Evolutionary conservation across 2,888 invertebrate genomes (phyloP), one percentile per base, ranked within the genome.

Genomic region (Protonemura montana): DNA sequence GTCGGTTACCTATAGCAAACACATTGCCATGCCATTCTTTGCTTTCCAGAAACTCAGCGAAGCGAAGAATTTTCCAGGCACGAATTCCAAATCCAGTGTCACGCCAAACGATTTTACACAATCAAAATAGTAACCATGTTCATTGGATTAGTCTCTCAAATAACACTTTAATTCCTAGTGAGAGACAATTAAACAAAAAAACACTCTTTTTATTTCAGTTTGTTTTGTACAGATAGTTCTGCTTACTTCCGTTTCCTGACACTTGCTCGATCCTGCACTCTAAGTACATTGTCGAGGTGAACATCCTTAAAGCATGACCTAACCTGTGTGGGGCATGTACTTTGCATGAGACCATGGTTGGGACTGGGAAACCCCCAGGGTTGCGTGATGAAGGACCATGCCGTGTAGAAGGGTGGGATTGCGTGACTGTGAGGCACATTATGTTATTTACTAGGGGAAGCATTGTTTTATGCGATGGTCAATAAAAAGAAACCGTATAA

Each of bases 401-500:
- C 35, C 10, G 35, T 35, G 59, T 2, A 59, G 59, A 21, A 59
- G 59, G 59, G 21, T 59, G 59, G 59, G 59, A 21, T 59, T 7
- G 59, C 59, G 59, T 59, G 59, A 21, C 59, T 21, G 21, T 13
- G 59, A 21, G 59, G 35, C 10, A 35, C 35, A 35, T 35, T 35
- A 59, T 59, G 21, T 59, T 59, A 59, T 21, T 59, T 59, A 59
- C 59, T 16, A 59, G 59, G 59, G 59, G 59, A 59, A 16, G 59
- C 59, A 59, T 59, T 59, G 59, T 59, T 59, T 59, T 59, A 59
- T 59, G 59, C 3, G 35, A 3, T 59, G 59, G 59, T 59, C 59
- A 59, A 59, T 59, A 59, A 59, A 59, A 59, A 59, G 59, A 59
- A 59, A 59, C 59, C 59, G 59, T 59, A 59, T 59, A 59, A 59